Evolutionary conservation across 1,140 invertebrate species (phyloP).

Genomic region (Myzus persicae): DNA sequence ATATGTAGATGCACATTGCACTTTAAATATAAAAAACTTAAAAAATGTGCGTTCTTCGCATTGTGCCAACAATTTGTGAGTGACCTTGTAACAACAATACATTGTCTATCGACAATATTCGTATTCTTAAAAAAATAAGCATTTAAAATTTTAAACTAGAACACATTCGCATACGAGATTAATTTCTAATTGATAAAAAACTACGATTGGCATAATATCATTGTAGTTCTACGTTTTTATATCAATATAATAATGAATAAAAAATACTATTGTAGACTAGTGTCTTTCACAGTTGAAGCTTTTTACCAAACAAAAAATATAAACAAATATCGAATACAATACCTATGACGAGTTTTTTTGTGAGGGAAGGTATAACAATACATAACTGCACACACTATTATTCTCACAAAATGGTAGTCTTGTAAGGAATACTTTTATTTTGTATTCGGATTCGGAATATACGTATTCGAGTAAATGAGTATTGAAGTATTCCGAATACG

Average conservation of each 20-base stretch:
- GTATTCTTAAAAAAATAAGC: background rate
- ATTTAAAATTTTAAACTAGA: background rate
- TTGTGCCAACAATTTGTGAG: background rate
- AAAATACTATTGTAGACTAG: too few species aligned
- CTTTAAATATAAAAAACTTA: background rate
- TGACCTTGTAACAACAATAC: background rate
- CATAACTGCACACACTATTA: background rate
- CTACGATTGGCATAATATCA: background rate
- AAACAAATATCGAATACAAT: too few species aligned
- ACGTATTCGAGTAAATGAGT: too few species aligned
- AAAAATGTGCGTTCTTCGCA: background rate
- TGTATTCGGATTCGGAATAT: too few species aligned
- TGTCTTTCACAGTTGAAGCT: too few species aligned
- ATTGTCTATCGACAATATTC: background rate
- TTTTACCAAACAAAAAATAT: too few species aligned
- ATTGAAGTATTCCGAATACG: too few species aligned
- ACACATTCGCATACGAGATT: background rate
- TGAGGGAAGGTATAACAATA: background rate
- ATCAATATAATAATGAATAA: background rate
- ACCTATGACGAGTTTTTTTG: too few species aligned
- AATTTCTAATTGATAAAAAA: background rate
- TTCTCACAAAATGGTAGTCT: background rate
- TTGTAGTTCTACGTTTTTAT: background rate
- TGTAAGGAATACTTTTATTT: too few species aligned
- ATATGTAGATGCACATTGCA: background rate